phyloP scores from a whole-genome alignment of 2,888 invertebrate genomes.

The Taenaris catops region DNA sequence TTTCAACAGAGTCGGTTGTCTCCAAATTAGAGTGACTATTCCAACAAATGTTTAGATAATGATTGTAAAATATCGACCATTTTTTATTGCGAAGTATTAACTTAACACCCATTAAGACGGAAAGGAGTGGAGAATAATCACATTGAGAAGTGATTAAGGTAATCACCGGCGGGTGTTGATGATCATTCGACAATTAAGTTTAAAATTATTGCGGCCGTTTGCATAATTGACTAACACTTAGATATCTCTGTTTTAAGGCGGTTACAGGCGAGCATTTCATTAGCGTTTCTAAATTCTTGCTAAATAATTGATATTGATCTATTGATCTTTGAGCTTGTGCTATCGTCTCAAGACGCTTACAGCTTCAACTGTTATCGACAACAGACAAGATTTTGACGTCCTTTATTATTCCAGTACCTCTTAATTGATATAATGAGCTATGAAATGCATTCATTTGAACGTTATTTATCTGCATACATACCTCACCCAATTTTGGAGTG shows the following conservation, averaged over 20 bases:
- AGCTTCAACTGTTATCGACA: too few relatives aligned
- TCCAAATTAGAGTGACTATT: neutral
- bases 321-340: too few relatives aligned
- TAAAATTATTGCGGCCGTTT: constrained; percentile 28
- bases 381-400: too few relatives aligned
- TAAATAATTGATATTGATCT: too few relatives aligned
- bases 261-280: constrained; percentile 11
- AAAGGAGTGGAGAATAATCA: constrained; percentile 35
- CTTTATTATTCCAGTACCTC: too few relatives aligned
- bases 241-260: constrained; percentile 12
- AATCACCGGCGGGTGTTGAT: constrained; percentile 27
- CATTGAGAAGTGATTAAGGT: constrained; percentile 37
- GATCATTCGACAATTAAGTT: constrained; percentile 29
- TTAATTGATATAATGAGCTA: too few relatives aligned
- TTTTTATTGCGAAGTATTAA: constrained; percentile 7
- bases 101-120: constrained; percentile 14
- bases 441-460: too few relatives aligned
- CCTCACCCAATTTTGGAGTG: too few relatives aligned
- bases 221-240: constrained; percentile 27
- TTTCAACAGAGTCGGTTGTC: too few relatives aligned
- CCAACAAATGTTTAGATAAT: constrained; percentile 1
- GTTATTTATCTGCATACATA: too few relatives aligned
- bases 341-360: too few relatives aligned
- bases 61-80: constrained; percentile 1
- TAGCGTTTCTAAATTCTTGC: too few relatives aligned